These are phyloP conservation scores for Bradynema listronoti DNA, from an alignment of 1,140 invertebrate species.

Conservation along the genomic window DNA sequence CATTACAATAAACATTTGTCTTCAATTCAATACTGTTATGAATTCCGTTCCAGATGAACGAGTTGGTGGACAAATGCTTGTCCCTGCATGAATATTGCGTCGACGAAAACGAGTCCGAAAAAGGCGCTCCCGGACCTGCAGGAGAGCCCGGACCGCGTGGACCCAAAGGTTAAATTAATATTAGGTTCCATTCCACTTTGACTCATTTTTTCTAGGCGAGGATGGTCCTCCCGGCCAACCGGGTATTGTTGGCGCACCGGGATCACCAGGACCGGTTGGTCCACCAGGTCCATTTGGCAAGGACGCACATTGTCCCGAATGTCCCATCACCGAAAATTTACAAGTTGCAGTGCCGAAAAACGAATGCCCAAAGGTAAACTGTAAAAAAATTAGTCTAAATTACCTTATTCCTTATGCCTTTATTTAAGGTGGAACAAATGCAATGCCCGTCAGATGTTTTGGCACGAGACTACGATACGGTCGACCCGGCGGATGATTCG, in stretches of 20 bases:
- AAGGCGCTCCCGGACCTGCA: constrained; percentile 41
- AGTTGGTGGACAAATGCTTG: constrained; percentile 54
- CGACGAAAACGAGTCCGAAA: constrained; percentile 28
- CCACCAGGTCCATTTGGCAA: constrained; percentile 40
- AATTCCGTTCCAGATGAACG: constrained; percentile 39
- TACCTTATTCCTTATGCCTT: neutral
- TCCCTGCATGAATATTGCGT: constrained; percentile 53
- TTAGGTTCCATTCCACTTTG: too few species aligned
- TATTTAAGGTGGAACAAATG: constrained; percentile 29
- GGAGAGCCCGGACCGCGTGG: constrained; percentile 31
- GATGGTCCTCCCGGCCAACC: constrained; percentile 23
- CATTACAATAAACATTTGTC: too few species aligned
- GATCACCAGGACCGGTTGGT: constrained; percentile 39
- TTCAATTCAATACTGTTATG: too few species aligned
- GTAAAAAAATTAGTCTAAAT: too few species aligned
- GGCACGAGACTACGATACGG: constrained; percentile 1
- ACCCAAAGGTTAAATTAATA: constrained; percentile 9
- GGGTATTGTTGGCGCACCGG: constrained; percentile 18
- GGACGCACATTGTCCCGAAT: constrained; percentile 44
- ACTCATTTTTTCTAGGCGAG: constrained; percentile 23
- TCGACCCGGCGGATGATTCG: neutral
- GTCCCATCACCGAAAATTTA: constrained; percentile 42
- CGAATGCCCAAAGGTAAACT: too few species aligned
- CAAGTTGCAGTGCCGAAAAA: too few species aligned
- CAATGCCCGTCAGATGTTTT: constrained; percentile 24